Base-by-base conservation (phyloP, 37 sponge, comb jelly and placozoan species). In the Geodia barretti region DNA sequence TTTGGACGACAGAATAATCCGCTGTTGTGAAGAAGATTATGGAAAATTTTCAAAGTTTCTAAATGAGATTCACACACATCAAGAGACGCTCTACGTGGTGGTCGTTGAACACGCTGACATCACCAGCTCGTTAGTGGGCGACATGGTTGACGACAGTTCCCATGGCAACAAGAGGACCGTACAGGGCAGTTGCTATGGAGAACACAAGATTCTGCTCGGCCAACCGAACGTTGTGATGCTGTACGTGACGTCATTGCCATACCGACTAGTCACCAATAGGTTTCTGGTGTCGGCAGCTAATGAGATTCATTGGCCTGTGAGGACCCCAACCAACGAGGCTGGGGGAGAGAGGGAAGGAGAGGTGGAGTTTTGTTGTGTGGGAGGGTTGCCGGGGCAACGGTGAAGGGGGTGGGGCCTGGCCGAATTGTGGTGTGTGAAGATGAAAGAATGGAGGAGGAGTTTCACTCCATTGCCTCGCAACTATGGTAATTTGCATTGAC, bases 251-350 rank as follows among this genome's bases (percentile, higher is more conserved):
- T 85, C 92, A 29, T 69, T 71, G 0, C 94, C 94, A 0, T 93
- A 87, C 77, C 34, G 63, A 0, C 76, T 93, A 19, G 83, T 78
- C 41, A 89, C 86, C 76, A 78, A 72, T 54, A 76, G 76, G 7
- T 93, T 87, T 20, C 62, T 89, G 34, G 39, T 93, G 39, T 68
- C 91, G 1, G 19, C 67, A 5, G 60, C 64, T 39, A 87, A 86
- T 66, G 92, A 93, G 73, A 61, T 93, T 73, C 62, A 79, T 25
- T 93, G 94, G 94, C 78, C 75, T 25, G n/a, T 42, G 41, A 75
- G 66, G 31, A 9, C 39, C 47, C 68, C 30, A 63, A 26, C 66
- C 34, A 60, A 67, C 31, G 36, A 67, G 58, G 29, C 54, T 19
- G 23, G 4, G 24, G 59, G 75, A 74, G 43, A 39, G 28, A 54